phyloP scores from a whole-genome alignment of 1,140 invertebrate genomes.

The Octopus sinensis region DNA sequence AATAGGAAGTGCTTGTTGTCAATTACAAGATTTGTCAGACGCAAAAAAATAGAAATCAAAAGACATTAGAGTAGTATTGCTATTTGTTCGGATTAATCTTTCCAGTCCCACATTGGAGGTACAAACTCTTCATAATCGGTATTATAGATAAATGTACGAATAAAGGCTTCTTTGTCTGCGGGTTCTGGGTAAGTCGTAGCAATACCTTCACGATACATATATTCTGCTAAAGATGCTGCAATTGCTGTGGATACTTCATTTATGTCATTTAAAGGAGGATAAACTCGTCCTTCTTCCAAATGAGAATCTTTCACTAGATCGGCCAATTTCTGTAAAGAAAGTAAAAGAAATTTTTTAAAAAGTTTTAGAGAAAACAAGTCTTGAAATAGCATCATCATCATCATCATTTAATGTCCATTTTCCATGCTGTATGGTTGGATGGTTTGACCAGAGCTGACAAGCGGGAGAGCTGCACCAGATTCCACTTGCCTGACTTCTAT shows the following conservation, averaged over 20 bases:
- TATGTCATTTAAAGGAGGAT: slow-evolving; percentile 87
- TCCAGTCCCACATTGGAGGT: slow-evolving; percentile 59
- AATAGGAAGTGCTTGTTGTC: too few relatives aligned
- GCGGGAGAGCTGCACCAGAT: too few relatives aligned
- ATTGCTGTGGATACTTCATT: slow-evolving; percentile 84
- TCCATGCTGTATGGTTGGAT: too few relatives aligned
- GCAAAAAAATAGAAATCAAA: too few relatives aligned
- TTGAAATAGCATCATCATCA: neutral
- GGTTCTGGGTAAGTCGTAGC: slow-evolving; percentile 62
- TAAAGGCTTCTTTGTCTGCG: slow-evolving; percentile 59
- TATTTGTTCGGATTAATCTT: slow-evolving; percentile 2
- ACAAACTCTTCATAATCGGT: slow-evolving; percentile 61
- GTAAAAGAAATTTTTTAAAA: neutral
- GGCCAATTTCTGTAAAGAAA: slow-evolving; percentile 68
- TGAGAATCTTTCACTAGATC: slow-evolving; percentile 80
- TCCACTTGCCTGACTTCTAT: too few relatives aligned
- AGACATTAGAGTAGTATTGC: neutral
- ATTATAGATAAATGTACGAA: slow-evolving; percentile 59
- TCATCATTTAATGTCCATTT: too few relatives aligned
- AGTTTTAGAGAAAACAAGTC: neutral
- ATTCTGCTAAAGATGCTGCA: slow-evolving; percentile 78
- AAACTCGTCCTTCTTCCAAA: slow-evolving; percentile 83
- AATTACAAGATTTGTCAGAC: too few relatives aligned
- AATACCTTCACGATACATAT: slow-evolving; percentile 74
- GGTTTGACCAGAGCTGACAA: too few relatives aligned